Evolutionary conservation across 2,888 invertebrate genomes (phyloP).

Genomic region (Cataglyphis rosenhaueri): DNA sequence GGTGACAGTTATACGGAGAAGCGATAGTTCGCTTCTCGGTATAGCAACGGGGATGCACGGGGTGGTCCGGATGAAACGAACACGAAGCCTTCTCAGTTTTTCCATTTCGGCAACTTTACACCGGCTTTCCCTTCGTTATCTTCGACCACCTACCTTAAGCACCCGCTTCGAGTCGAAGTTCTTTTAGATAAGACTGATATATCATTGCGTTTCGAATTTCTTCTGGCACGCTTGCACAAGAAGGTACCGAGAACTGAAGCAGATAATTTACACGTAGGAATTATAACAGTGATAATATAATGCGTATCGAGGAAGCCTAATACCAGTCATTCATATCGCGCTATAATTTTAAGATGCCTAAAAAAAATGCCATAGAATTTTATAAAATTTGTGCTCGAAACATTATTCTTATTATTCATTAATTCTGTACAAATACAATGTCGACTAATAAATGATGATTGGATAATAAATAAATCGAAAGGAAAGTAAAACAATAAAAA

Average conservation of each 20-base stretch:
- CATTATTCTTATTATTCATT: neutral
- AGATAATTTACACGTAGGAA: constrained; percentile 17
- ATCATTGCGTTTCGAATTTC: constrained; percentile 35
- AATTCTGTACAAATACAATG: neutral
- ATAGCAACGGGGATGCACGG: constrained; percentile 19
- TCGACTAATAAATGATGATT: neutral
- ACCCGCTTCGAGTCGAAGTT: neutral
- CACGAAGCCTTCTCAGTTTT: constrained; percentile 36
- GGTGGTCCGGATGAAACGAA: neutral
- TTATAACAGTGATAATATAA: constrained; percentile 1
- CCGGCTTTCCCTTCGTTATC: constrained; percentile 58
- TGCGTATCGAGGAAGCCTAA: constrained; percentile 5
- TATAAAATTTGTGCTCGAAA: neutral
- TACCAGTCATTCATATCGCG: neutral
- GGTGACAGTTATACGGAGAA: constrained; percentile 33
- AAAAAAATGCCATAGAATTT: constrained; percentile 4
- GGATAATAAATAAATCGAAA: neutral
- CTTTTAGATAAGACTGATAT: constrained; percentile 21
- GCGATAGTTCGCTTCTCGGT: constrained; percentile 55
- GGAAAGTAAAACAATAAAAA: neutral
- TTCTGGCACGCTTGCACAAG: neutral
- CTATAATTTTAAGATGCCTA: neutral
- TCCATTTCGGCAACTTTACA: constrained; percentile 67
- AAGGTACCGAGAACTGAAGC: constrained; percentile 22
- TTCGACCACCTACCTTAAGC: constrained; percentile 53